Percentiles rank a stretch among this genome's conserved stretches.
Evolutionary conservation across 1,140 invertebrate species (phyloP).

Genomic region (Whitmania pigra): DNA sequence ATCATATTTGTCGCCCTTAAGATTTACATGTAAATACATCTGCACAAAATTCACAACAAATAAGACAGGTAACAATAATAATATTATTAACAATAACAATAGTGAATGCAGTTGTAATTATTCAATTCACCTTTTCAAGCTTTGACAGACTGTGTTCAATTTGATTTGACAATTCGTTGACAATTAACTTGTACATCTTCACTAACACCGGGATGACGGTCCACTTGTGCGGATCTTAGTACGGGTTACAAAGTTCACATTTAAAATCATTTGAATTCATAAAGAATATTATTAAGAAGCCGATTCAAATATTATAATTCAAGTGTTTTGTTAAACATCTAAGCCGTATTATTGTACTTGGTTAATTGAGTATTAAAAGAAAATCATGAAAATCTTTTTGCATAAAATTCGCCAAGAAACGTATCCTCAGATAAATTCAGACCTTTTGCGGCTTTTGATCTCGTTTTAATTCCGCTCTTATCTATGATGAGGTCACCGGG

Average conservation of each 20-base stretch:
- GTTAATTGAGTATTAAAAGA: not conserved
- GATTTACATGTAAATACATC: no score
- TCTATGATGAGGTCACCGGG: constrained; percentile 46
- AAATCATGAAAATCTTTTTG: not conserved
- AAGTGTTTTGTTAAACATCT: not conserved
- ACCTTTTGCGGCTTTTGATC: constrained; percentile 42
- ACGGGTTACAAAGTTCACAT: not conserved
- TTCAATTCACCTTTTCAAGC: not conserved
- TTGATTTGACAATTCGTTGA: constrained; percentile 48
- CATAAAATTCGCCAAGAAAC: not conserved
- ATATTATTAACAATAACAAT: no score
- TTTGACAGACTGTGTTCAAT: constrained; percentile 41
- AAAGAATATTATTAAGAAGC: not conserved
- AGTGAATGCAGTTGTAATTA: no score
- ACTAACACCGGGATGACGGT: constrained; percentile 48
- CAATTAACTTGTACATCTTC: constrained; percentile 52
- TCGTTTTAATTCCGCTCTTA: constrained; percentile 41
- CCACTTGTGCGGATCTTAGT: constrained; percentile 45
- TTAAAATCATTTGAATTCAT: not conserved
- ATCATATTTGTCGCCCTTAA: no score
- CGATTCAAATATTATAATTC: not conserved
- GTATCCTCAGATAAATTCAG: constrained; percentile 7
- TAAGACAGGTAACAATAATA: no score
- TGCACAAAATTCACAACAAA: no score
- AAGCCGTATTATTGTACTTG: not conserved